Percentiles rank a stretch among this genome's conserved stretches.
These are phyloP conservation scores for Actenoides hombroni DNA, from an alignment of 2,113 vertebrate genomes.

Conservation along the genomic window DNA sequence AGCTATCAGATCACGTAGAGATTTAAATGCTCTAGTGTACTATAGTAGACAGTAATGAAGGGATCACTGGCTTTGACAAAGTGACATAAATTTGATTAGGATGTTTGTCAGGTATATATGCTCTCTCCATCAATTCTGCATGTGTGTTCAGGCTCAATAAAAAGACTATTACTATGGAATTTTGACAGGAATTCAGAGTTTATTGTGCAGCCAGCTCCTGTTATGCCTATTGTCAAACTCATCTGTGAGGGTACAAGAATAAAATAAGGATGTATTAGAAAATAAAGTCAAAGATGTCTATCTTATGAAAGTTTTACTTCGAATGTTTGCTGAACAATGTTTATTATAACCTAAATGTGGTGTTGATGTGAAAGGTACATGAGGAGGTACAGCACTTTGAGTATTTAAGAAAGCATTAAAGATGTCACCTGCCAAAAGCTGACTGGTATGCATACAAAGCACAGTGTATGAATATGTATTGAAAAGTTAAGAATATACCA, in stretches of 20 bases:
- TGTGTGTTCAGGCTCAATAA: neutral
- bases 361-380: neutral
- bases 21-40: neutral
- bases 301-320: neutral
- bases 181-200: neutral
- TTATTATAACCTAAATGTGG: neutral
- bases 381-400: neutral
- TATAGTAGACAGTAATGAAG: neutral
- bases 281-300: neutral
- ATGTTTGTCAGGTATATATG: neutral
- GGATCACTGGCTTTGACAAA: neutral
- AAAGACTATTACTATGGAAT: neutral
- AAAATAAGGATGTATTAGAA: neutral
- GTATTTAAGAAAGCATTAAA: neutral
- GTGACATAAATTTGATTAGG: neutral
- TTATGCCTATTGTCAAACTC: neutral
- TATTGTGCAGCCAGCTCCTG: neutral
- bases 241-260: neutral
- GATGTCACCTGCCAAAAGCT: neutral
- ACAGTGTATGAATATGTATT: neutral
- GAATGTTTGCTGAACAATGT: neutral
- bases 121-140: neutral
- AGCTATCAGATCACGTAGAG: neutral
- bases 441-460: neutral
- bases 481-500: neutral